phyloP scores from a whole-genome alignment of 2,888 invertebrate species.

The Clivina fossor region DNA sequence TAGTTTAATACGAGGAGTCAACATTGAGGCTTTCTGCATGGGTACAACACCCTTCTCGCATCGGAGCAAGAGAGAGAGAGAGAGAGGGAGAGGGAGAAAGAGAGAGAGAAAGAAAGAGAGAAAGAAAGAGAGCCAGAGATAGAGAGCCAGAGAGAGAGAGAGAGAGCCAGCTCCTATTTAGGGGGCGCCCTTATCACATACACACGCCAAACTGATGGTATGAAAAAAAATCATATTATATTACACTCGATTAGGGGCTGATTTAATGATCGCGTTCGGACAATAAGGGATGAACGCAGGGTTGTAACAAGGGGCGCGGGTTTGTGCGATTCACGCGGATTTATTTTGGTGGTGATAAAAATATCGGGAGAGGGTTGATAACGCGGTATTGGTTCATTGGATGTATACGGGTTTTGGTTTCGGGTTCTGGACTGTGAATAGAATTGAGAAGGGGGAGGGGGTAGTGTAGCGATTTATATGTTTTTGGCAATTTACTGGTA shows the following conservation, averaged over 20 bases:
- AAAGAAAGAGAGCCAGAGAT: no score
- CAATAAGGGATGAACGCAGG: slow-evolving; percentile 37
- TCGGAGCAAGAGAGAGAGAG: slow-evolving; percentile 27
- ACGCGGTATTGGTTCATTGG: no score
- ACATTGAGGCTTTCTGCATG: slow-evolving; percentile 23
- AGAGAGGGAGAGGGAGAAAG: no score
- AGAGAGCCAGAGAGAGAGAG: neutral
- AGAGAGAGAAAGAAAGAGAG: neutral
- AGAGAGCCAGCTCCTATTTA: no score
- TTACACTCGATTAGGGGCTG: slow-evolving; percentile 42
- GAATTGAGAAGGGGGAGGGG: slow-evolving; percentile 4
- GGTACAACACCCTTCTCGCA: neutral
- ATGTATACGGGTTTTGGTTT: slow-evolving; percentile 13
- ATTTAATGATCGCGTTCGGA: slow-evolving; percentile 40
- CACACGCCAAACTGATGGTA: slow-evolving; percentile 34
- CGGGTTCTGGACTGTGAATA: slow-evolving; percentile 9
- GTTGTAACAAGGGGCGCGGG: neutral
- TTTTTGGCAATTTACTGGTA: neutral
- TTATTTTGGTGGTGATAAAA: slow-evolving; percentile 12
- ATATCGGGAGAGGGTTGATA: slow-evolving; percentile 15
- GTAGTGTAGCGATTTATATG: neutral
- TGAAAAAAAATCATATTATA: slow-evolving; percentile 43
- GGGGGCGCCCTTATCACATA: neutral
- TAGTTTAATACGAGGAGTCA: slow-evolving; percentile 41
- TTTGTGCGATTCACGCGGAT: no score